Percentiles rank a stretch among this genome's conserved stretches.
phyloP scores from a whole-genome alignment of 30 jellyfish, hydroid and myxozoan genomes.

The Thelohanellus kitauei region DNA sequence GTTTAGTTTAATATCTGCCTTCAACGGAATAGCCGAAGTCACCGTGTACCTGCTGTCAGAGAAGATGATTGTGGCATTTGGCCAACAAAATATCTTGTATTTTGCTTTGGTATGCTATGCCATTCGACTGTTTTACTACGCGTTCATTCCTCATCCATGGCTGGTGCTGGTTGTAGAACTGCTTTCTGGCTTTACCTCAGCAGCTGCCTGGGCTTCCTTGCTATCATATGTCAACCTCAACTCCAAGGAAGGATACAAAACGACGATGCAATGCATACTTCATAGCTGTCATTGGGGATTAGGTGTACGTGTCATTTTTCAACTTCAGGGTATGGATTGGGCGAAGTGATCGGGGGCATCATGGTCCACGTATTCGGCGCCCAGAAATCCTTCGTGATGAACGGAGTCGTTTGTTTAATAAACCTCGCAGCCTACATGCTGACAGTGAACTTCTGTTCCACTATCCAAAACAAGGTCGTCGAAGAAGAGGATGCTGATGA shows the following conservation, averaged over 20 bases:
- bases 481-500: no score
- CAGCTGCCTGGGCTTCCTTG: constrained; percentile 98
- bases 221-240: constrained; percentile 53
- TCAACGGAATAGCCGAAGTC: constrained; percentile 81
- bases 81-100: constrained; percentile 59
- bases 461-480: no score
- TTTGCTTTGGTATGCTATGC: constrained; percentile 57
- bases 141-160: constrained; percentile 88
- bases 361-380: constrained; percentile 91
- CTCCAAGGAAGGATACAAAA: constrained; percentile 68
- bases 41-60: constrained; percentile 78
- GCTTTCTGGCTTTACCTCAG: constrained; percentile 80
- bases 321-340: constrained; percentile 97
- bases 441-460: background rate
- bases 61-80: constrained; percentile 30
- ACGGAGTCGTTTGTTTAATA: constrained; percentile 13
- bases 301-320: no score
- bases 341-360: constrained; percentile 91
- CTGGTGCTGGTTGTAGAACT: constrained; percentile 66
- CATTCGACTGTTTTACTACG: constrained; percentile 49
- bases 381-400: constrained; percentile 61
- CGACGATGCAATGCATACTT: constrained; percentile 92
- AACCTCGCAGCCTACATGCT: background rate
- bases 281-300: constrained; percentile 99
- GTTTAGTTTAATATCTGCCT: constrained; percentile 61